phyloP scores from a whole-genome alignment of 2,113 vertebrate species.

The Hyperopisus bebe region DNA sequence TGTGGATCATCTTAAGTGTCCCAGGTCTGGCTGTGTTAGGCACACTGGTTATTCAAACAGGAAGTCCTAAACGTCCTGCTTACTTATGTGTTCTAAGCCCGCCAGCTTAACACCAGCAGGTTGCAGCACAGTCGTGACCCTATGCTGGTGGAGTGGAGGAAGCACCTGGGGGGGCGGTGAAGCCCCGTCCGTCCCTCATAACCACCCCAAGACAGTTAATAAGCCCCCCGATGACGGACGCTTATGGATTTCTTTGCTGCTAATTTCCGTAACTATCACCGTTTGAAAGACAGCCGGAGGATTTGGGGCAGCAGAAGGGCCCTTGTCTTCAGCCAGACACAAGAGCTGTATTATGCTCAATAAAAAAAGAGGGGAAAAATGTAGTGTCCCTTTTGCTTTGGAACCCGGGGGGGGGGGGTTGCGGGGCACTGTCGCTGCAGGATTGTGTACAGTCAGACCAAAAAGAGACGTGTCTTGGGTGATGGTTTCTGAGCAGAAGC shows the following conservation, averaged over 20 bases:
- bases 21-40: not conserved
- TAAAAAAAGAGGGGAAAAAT: constrained; percentile 44
- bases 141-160: constrained; percentile 4
- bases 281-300: constrained; percentile 91
- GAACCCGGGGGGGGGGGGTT: constrained; percentile 44
- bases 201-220: constrained; percentile 80
- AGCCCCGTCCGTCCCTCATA: constrained; percentile 63
- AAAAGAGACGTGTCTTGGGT: not conserved
- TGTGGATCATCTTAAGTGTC: not conserved
- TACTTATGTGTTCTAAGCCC: not conserved
- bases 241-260: constrained; percentile 85
- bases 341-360: constrained; percentile 84
- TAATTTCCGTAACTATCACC: constrained; percentile 99
- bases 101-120: not conserved
- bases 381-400: constrained; percentile 43
- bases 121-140: not conserved
- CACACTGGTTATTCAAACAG: not conserved
- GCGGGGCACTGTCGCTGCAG: constrained; percentile 40
- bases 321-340: constrained; percentile 71
- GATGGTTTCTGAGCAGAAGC: not conserved
- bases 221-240: constrained; percentile 86
- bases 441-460: constrained; percentile 27
- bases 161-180: constrained; percentile 40
- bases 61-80: not conserved
- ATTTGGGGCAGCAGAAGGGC: constrained; percentile 69